Conservation (phyloP, 2,113 vertebrate species). For the Aleadryas rufinucha region DNA sequence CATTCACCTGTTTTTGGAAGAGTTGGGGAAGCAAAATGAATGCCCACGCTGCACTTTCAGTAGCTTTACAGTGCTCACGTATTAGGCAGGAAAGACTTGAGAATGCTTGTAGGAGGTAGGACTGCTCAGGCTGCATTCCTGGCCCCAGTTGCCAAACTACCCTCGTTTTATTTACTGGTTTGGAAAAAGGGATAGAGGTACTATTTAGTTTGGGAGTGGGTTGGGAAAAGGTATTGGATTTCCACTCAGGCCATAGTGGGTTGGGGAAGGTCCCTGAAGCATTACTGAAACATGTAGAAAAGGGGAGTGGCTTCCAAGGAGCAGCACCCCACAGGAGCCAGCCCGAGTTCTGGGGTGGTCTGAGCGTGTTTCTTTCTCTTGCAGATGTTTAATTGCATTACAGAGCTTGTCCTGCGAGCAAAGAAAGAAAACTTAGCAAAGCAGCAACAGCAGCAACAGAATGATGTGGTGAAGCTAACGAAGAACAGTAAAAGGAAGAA, state of each 20-base stretch:
- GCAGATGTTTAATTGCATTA: conserved; percentile 99
- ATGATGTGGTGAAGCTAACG: conserved; percentile 95
- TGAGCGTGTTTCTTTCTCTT: conserved; percentile 44
- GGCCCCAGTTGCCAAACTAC: not conserved
- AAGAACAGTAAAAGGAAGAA: conserved; percentile 99
- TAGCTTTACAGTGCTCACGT: not conserved
- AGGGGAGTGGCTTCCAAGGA: not conserved
- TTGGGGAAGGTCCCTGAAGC: not conserved
- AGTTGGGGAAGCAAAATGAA: not conserved
- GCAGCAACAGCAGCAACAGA: conserved; percentile 97
- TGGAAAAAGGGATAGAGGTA: not conserved
- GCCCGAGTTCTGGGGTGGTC: not conserved
- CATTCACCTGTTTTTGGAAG: not conserved
- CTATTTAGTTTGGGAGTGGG: not conserved
- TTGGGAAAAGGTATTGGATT: not conserved
- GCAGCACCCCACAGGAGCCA: not conserved
- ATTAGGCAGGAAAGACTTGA: not conserved
- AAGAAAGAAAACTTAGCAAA: conserved; percentile 98
- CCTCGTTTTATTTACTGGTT: not conserved
- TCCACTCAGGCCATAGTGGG: accelerated
- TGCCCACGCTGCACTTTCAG: not conserved
- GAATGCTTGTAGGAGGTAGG: not conserved
- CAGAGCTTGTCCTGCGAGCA: conserved; percentile 93
- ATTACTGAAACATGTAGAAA: not conserved
- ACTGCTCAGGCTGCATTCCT: not conserved